Conservation (phyloP, 2,888 invertebrate species). For the Gortyna flavago region DNA sequence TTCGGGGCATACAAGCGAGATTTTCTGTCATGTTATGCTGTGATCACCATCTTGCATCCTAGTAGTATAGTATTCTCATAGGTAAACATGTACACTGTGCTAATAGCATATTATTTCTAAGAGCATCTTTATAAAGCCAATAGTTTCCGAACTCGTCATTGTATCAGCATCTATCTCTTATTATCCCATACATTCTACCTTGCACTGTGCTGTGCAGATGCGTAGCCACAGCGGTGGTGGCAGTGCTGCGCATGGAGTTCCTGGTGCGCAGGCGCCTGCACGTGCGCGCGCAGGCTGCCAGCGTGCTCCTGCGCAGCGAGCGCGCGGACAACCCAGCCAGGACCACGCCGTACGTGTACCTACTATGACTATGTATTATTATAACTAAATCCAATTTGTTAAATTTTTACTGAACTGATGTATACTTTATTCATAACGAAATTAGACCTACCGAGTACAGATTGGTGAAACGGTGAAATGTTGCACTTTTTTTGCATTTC, state of each 20-base stretch:
- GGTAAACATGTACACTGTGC: background rate
- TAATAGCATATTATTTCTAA: no score
- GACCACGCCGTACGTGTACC: conserved; percentile 53
- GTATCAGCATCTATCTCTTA: no score
- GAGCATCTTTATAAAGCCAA: background rate
- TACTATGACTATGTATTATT: background rate
- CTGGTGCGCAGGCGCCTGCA: conserved; percentile 80
- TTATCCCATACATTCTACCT: background rate
- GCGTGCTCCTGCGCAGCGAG: conserved; percentile 68
- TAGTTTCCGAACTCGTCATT: background rate
- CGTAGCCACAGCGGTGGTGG: conserved; percentile 75
- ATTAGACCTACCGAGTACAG: background rate
- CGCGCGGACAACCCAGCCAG: conserved; percentile 2
- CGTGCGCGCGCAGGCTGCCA: conserved; percentile 74
- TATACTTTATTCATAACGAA: background rate
- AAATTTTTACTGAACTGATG: background rate
- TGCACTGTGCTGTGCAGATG: conserved; percentile 68
- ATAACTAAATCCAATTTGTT: background rate
- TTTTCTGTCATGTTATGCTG: background rate
- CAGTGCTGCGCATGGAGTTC: conserved; percentile 81
- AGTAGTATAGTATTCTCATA: background rate
- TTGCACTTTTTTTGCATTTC: background rate
- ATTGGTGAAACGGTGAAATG: background rate
- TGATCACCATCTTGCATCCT: background rate
- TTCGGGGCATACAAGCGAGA: background rate